phyloP scores from a whole-genome alignment of 2,888 invertebrate species.

The Uloborus plumipes region DNA sequence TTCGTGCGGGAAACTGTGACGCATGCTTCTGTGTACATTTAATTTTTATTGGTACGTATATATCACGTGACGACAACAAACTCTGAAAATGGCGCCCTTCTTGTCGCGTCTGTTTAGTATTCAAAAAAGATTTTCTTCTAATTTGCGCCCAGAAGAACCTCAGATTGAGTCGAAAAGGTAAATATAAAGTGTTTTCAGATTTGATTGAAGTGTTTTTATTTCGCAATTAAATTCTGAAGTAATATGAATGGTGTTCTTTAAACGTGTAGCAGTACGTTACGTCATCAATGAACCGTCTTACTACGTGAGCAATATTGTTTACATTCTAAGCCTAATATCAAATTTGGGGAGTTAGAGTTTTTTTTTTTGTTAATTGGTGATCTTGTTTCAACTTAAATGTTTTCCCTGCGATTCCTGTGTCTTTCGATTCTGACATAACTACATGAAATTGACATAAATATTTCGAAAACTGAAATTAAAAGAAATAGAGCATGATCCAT shows the following conservation, averaged over 20 bases:
- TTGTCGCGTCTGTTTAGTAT: constrained; percentile 60
- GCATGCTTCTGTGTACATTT: not conserved
- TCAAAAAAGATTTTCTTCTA: constrained; percentile 54
- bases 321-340: constrained; percentile 41
- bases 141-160: constrained; percentile 47
- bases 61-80: constrained; percentile 62
- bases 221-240: not conserved
- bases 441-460: too few relatives aligned
- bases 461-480: too few relatives aligned
- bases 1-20: too few relatives aligned
- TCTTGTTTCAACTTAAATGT: too few relatives aligned
- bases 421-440: too few relatives aligned
- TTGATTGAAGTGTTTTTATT: not conserved
- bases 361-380: too few relatives aligned
- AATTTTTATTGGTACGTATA: constrained; percentile 34
- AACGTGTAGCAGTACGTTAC: constrained; percentile 41
- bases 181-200: not conserved
- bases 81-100: constrained; percentile 63
- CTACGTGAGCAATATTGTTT: constrained; percentile 52
- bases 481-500: too few relatives aligned
- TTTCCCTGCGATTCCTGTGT: too few relatives aligned
- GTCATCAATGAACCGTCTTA: constrained; percentile 59
- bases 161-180: constrained; percentile 51
- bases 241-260: not conserved
- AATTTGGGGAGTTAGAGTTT: not conserved